A percentile compares a stretch with the other conserved stretches of the same genome.
phyloP scores from a whole-genome alignment of 2,797 vertebrate species.

The Sandelia bainsii region DNA sequence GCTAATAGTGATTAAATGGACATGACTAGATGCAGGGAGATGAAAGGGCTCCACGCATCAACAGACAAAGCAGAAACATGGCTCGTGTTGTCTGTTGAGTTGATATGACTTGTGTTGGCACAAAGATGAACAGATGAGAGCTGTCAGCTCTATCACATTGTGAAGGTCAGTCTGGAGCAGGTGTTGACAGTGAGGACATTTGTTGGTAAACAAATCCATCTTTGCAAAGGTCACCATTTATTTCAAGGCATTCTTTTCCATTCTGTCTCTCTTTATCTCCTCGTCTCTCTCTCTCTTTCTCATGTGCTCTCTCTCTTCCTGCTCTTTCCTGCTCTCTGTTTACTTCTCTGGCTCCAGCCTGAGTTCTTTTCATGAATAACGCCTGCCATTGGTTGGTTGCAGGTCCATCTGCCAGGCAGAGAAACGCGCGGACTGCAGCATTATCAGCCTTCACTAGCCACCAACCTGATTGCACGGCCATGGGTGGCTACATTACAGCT shows the following conservation, averaged over 20 bases:
- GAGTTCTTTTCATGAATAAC: slow-evolving; percentile 85
- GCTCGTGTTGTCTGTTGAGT: neutral
- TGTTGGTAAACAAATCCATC: slow-evolving; percentile 96
- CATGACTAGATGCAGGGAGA: slow-evolving; percentile 57
- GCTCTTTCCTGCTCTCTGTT: slow-evolving; percentile 33
- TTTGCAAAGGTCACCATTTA: slow-evolving; percentile 94
- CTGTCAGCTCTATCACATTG: slow-evolving; percentile 83
- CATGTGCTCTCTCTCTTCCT: neutral
- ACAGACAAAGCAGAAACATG: neutral
- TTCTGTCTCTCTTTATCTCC: slow-evolving; percentile 11
- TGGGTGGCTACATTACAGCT: slow-evolving; percentile 93
- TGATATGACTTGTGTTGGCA: slow-evolving; percentile 9
- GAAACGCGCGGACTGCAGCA: slow-evolving; percentile 73
- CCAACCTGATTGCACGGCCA: slow-evolving; percentile 89
- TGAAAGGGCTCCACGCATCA: slow-evolving; percentile 10
- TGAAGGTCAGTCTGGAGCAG: slow-evolving; percentile 89
- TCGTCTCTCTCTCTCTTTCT: neutral
- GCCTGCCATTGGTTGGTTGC: slow-evolving; percentile 84
- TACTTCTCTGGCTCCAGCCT: slow-evolving; percentile 39
- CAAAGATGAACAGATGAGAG: slow-evolving; percentile 86
- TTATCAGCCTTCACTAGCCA: slow-evolving; percentile 87
- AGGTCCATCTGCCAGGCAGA: slow-evolving; percentile 69
- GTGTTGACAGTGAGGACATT: slow-evolving; percentile 83
- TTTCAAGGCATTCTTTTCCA: slow-evolving; percentile 56
- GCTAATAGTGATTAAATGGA: slow-evolving; percentile 72